phyloP scores from a whole-genome alignment of 2,888 invertebrate genomes.

The Athetis lepigone region DNA sequence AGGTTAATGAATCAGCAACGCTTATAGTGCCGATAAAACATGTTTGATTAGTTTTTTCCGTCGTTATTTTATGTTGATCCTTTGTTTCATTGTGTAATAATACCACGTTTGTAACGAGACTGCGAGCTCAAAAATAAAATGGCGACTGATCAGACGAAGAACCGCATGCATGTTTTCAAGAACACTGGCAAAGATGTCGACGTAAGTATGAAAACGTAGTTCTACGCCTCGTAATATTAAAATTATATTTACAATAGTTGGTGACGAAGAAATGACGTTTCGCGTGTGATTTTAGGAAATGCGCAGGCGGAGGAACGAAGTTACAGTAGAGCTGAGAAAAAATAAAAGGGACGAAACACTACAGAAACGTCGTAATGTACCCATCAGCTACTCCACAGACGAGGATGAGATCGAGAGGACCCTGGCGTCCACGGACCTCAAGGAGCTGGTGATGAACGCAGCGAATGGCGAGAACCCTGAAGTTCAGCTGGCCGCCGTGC shows the following conservation, averaged over 20 bases:
- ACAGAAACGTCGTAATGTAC: constrained; percentile 98
- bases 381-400: constrained; percentile 95
- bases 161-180: constrained; percentile 98
- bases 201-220: constrained; percentile 92
- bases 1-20: constrained; percentile 86
- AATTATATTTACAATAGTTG: constrained; percentile 32
- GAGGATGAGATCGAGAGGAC: constrained; percentile 94
- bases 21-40: constrained; percentile 82
- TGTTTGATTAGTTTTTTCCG: constrained; percentile 83
- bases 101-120: constrained; percentile 78
- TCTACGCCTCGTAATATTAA: constrained; percentile 30
- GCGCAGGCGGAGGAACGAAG: constrained; percentile 98
- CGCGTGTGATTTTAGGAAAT: constrained; percentile 93
- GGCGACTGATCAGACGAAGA: constrained; percentile 95
- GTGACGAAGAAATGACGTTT: constrained; percentile 51
- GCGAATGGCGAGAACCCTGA: constrained; percentile 94
- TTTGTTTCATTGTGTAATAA: constrained; percentile 85
- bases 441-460: constrained; percentile 96
- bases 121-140: constrained; percentile 91
- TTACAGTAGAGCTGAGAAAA: constrained; percentile 98
- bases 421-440: constrained; percentile 93
- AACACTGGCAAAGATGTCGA: constrained; percentile 99
- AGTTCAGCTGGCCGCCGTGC: constrained; percentile 97
- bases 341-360: constrained; percentile 99
- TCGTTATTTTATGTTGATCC: constrained; percentile 83